Evolutionary conservation across 2,888 invertebrate species (phyloP), one percentile per base, ranked within the genome.

Genomic region (Pedicia rivosa): DNA sequence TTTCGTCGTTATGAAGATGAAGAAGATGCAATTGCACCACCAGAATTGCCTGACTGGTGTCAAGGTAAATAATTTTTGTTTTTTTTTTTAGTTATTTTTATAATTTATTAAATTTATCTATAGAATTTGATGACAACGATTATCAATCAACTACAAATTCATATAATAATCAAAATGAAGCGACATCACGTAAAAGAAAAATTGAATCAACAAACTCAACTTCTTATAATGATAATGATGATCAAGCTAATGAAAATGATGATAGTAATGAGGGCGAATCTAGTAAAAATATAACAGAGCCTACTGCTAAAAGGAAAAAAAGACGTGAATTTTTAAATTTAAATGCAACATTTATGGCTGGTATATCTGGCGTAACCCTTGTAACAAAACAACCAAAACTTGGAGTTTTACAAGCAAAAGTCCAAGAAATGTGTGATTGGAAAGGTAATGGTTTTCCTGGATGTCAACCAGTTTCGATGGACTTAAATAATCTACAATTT

Each of bases 381-480:
- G 72, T 92, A 36, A 64, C 68, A 2, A 73, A 77, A 5, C 73
- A 68, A 44, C 67, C 68, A 0, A 59, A 65, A 1, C 56, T 82
- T 5, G 52, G 62, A 0, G 65, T 74, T 14, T 64, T 95, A 8
- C 91, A 90, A 53, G 63, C 63, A 39, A 78, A 72, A 50, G 74
- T 77, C 0, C 84, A 88, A 54, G 57, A 65, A 3, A 82, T 86
- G 71, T 91, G 91, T 55, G 68, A 66, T 4, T 94, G 88, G 87
- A 56, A 68, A 14, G 63, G 61, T 4, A 68, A 68, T 12, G 91
- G 87, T 0, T 98, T 99, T 63, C 95, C 97, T 0, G 98, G 98
- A 0, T 78, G 81, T 3, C 98, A 99, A 54, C 98, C 98, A 0
- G 92, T 99, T 0, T 95, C 95, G 0, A 92, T 99, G 92, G 84